Percentiles rank a stretch among this genome's conserved stretches.
These are phyloP conservation scores for Oryzias dopingdopingensis DNA, from an alignment of 2,797 vertebrate genomes.

Conservation along the genomic window DNA sequence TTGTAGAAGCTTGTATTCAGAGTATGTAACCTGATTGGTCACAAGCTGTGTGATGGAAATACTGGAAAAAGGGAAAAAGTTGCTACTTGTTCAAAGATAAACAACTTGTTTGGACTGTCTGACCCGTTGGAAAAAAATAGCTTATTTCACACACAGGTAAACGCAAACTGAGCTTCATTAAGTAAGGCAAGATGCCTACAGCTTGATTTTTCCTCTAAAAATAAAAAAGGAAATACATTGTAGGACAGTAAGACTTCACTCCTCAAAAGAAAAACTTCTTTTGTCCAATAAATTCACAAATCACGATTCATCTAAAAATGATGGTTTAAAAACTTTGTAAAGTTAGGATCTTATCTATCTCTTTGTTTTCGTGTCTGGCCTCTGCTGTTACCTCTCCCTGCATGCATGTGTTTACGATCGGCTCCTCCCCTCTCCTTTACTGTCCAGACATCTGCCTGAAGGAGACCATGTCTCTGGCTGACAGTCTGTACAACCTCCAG, in stretches of 20 bases:
- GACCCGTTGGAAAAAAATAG: constrained; percentile 22
- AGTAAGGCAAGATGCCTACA: constrained; percentile 15
- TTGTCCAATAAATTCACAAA: constrained; percentile 20
- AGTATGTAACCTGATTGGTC: constrained; percentile 67
- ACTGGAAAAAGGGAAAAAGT: constrained; percentile 37
- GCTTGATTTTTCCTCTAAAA: constrained; percentile 21
- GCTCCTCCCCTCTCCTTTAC: constrained; percentile 51
- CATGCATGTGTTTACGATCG: constrained; percentile 6
- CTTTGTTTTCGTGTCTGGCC: constrained; percentile 53
- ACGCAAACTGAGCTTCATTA: constrained; percentile 14
- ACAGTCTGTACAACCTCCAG: constrained; percentile 97
- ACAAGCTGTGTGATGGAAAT: constrained; percentile 42
- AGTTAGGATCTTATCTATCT: constrained; percentile 51
- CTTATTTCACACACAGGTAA: constrained; percentile 56
- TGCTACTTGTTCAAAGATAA: constrained; percentile 74
- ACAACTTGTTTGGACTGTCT: constrained; percentile 45
- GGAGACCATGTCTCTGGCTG: constrained; percentile 96
- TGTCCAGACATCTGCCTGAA: constrained; percentile 93
- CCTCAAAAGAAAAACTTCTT: not conserved
- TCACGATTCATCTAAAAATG: constrained; percentile 41
- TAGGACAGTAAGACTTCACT: constrained; percentile 25
- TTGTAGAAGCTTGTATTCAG: constrained; percentile 29
- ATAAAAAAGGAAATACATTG: constrained; percentile 7
- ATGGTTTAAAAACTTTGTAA: constrained; percentile 16
- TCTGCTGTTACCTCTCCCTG: constrained; percentile 32